Evolutionary conservation across 2,888 invertebrate genomes (phyloP), one percentile per base, ranked within the genome.

Genomic region (Eupelmus urozonus): DNA sequence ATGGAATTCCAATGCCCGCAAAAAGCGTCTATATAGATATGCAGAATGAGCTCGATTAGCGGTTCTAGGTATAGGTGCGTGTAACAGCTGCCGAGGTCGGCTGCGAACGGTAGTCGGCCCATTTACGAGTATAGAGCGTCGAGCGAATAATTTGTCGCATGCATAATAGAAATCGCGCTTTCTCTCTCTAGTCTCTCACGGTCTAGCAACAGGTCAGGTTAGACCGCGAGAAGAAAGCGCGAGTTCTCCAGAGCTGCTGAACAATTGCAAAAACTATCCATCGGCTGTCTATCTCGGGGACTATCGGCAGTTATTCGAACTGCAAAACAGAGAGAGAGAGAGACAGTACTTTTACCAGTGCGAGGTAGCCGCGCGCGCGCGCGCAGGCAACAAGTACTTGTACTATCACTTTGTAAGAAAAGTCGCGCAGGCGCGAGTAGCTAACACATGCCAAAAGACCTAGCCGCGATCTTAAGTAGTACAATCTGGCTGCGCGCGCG

Each of bases 371-470:
- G 25, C 1, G 2, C 2, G 11, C 23, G 20, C 49, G 20, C 59
- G n/a, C n/a, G n/a, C n/a, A n/a, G 74, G 60, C 67, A 67, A 74
- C 66, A 67, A 67, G 60, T 75, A 74, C 23, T 18, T 2, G 29
- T 3, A 34, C 34, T 45, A 16, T 45, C 45, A n/a, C 34, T 34
- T 34, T 13, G 16, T 45, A 53, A 20, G 3, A 34, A 29, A 49
- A 55, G n/a, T 18, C 16, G 49, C 51, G 49, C 65, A 59, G 49
- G 57, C 59, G 57, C 51, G 5, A 25, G 49, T 34, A 13, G 42
- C 40, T 18, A 9, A 34, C 9, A 45, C 16, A 20, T 29, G 23
- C 34, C 23, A 13, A 27, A 65, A 45, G 25, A 65, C 29, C 53
- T 53, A 2, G 29, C n/a, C n/a, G n/a, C n/a, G n/a, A 42, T 23